Evolutionary conservation across 1,140 invertebrate genomes (phyloP).

Genomic region (Apis florea): DNA sequence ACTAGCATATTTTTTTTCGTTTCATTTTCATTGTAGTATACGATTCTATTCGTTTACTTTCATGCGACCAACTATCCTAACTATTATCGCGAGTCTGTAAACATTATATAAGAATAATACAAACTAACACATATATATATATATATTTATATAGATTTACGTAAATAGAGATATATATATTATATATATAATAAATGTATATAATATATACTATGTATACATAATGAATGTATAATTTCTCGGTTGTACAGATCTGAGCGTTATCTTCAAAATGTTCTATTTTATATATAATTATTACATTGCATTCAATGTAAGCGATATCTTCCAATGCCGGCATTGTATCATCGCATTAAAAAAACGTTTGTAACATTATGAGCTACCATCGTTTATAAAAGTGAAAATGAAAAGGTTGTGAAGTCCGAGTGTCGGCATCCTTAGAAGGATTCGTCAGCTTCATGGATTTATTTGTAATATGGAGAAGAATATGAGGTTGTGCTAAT

Average conservation of each 20-base stretch:
- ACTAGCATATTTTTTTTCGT: not conserved
- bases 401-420: conserved; percentile 56
- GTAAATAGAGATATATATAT: conserved; percentile 53
- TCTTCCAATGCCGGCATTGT: conserved; percentile 62
- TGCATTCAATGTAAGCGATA: conserved; percentile 58
- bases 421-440: conserved; percentile 1
- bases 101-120: conserved; percentile 40
- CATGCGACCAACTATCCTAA: conserved; percentile 47
- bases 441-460: conserved; percentile 22
- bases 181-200: conserved; percentile 19
- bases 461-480: conserved; percentile 27
- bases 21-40: conserved; percentile 12
- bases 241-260: conserved; percentile 67
- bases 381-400: conserved; percentile 32
- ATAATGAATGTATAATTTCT: conserved; percentile 64
- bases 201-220: conserved; percentile 50
- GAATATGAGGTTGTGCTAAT: conserved; percentile 60
- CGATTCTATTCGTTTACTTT: conserved; percentile 12
- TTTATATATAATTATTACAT: conserved; percentile 72
- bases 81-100: conserved; percentile 45
- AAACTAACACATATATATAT: conserved; percentile 48
- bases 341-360: conserved; percentile 41
- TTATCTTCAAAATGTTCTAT: conserved; percentile 71
- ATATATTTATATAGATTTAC: conserved; percentile 58
- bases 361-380: conserved; percentile 28